Conservation (phyloP, 2,888 invertebrate genomes). For the Eretmocerus hayati region DNA sequence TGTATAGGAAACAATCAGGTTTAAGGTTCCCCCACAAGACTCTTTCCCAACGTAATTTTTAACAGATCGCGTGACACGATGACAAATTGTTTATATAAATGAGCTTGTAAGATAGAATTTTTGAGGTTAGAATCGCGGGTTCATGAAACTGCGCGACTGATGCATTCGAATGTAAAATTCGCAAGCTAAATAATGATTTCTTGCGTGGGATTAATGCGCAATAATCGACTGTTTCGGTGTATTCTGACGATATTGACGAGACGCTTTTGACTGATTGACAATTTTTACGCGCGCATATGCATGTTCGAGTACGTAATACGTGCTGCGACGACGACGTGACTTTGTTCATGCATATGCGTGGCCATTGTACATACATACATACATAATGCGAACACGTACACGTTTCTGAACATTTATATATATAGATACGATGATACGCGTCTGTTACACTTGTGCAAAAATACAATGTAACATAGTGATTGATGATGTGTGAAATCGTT, state of each 20-base stretch:
- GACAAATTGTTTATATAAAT: too few relatives aligned
- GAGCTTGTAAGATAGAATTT: too few relatives aligned
- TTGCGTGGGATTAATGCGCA: too few relatives aligned
- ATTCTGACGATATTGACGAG: constrained; percentile 16
- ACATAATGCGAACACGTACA: constrained; percentile 14
- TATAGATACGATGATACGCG: constrained; percentile 11
- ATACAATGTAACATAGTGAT: constrained; percentile 8
- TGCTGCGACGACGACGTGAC: constrained; percentile 8
- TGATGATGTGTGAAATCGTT: constrained; percentile 14
- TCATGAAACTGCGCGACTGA: too few relatives aligned
- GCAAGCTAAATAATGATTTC: too few relatives aligned
- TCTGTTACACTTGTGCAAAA: constrained; percentile 17
- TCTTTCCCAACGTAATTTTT: constrained; percentile 18
- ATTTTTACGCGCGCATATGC: constrained; percentile 14
- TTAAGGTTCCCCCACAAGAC: constrained; percentile 34
- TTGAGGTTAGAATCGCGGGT: too few relatives aligned
- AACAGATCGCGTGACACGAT: constrained; percentile 16
- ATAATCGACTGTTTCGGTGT: too few relatives aligned
- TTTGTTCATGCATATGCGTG: constrained; percentile 4
- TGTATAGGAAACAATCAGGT: constrained; percentile 28
- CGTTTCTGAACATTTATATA: constrained; percentile 19
- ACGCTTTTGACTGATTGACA: constrained; percentile 24
- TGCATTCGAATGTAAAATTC: too few relatives aligned
- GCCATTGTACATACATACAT: constrained; percentile 11
- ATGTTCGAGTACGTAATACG: neutral